phyloP scores from a whole-genome alignment of 2,797 vertebrate species.

The Tapirus indicus region DNA sequence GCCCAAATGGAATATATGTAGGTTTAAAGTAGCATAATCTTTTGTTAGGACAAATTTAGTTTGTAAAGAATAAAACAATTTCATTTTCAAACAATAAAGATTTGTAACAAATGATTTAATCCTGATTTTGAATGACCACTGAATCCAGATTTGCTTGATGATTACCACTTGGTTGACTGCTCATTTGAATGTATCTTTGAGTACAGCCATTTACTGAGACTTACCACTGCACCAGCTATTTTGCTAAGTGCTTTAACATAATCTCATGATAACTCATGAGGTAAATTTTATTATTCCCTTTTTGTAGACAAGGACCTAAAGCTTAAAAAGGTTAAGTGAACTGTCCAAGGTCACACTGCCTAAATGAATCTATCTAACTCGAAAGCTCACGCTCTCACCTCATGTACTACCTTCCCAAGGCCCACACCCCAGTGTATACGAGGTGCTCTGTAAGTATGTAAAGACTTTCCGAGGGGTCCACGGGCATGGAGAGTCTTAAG shows the following conservation, averaged over 20 bases:
- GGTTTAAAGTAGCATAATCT: conserved; percentile 11
- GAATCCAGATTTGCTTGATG: not conserved
- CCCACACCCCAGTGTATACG: not conserved
- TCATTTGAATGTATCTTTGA: conserved; percentile 18
- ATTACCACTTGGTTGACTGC: not conserved
- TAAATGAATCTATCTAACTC: not conserved
- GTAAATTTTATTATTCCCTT: not conserved
- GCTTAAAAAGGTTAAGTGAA: not conserved
- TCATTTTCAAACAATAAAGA: conserved; percentile 21
- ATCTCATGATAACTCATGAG: not conserved
- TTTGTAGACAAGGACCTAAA: not conserved
- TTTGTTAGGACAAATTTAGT: conserved; percentile 16
- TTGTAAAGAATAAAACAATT: conserved; percentile 54
- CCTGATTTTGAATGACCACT: not conserved
- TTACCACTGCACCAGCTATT: not conserved
- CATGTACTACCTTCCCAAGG: not conserved
- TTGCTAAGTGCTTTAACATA: not conserved
- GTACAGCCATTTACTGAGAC: not conserved
- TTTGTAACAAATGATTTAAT: not conserved
- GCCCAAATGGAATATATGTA: not conserved
- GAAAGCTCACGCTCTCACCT: not conserved
- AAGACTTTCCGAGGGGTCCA: not conserved
- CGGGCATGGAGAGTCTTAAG: not conserved
- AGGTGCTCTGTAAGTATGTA: not conserved
- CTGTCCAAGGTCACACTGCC: not conserved